Conservation (phyloP, 1,140 invertebrate species). For the Arion vulgaris region DNA sequence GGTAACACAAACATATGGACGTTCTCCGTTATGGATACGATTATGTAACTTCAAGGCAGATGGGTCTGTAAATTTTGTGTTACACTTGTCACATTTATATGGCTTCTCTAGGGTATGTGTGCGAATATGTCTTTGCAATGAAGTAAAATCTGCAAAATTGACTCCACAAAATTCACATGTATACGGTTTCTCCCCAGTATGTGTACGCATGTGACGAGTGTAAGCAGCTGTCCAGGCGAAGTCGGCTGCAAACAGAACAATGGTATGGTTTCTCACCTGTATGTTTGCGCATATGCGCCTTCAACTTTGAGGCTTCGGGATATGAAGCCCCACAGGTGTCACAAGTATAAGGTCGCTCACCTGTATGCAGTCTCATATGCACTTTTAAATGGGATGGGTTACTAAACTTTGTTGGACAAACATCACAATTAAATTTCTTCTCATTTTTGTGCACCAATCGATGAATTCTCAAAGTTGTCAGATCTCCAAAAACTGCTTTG, state of each 20-base stretch:
- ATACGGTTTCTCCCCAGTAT: constrained; percentile 95
- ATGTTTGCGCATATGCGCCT: constrained; percentile 39
- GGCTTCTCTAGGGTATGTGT: constrained; percentile 43
- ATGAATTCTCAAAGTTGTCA: constrained; percentile 7
- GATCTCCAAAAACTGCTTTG: constrained; percentile 28
- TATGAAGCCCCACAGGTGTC: constrained; percentile 68
- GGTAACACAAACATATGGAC: constrained; percentile 36
- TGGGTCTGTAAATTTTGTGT: constrained; percentile 33
- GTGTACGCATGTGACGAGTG: constrained; percentile 87
- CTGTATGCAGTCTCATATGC: constrained; percentile 78
- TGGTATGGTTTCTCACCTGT: constrained; percentile 75
- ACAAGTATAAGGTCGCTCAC: constrained; percentile 78
- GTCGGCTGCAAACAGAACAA: constrained; percentile 82
- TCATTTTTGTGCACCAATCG: constrained; percentile 3
- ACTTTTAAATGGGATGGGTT: constrained; percentile 35
- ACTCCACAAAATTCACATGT: constrained; percentile 34
- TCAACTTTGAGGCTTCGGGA: constrained; percentile 31
- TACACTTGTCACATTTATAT: constrained; percentile 39
- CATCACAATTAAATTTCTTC: constrained; percentile 28
- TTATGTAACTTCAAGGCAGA: constrained; percentile 30
- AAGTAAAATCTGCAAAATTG: constrained; percentile 29
- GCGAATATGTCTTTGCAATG: constrained; percentile 30
- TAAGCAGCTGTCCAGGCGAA: constrained; percentile 29
- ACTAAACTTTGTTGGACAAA: constrained; percentile 33
- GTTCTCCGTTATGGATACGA: constrained; percentile 42